A percentile compares a stretch with the other conserved stretches of the same genome.
Conservation (phyloP, 2,797 vertebrate genomes). For the Glossophaga mutica region DNA sequence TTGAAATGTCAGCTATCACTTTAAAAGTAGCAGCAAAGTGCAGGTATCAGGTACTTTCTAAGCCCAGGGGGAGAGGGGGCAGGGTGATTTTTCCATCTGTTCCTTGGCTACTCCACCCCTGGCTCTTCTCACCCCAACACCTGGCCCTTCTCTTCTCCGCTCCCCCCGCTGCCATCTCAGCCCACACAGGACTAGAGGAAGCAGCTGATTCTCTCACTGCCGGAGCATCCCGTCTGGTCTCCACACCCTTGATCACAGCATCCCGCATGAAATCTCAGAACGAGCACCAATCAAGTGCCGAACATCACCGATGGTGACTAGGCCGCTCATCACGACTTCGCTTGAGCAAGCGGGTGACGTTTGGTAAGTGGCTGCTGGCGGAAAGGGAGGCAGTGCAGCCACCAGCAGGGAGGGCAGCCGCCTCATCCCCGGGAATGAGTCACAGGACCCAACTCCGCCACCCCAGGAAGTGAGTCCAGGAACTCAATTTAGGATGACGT, state of each 20-base stretch:
- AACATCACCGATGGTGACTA: accelerated
- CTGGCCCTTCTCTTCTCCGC: not conserved
- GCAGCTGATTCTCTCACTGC: not conserved
- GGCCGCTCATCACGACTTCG: not conserved
- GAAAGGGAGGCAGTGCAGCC: not conserved
- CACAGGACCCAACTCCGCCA: not conserved
- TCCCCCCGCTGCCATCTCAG: not conserved
- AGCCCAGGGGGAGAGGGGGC: not conserved
- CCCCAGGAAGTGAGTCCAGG: not conserved
- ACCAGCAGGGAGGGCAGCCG: not conserved
- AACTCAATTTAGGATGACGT: not conserved
- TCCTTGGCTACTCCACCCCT: too few relatives aligned
- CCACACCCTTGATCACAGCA: not conserved
- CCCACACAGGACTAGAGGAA: not conserved
- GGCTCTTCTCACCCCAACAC: not conserved
- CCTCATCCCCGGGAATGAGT: not conserved
- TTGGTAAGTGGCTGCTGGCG: not conserved
- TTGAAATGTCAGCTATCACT: not conserved
- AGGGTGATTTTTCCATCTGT: not conserved
- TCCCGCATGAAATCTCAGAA: not conserved
- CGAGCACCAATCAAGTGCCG: not conserved
- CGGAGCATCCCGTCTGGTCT: not conserved
- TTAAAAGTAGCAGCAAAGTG: not conserved
- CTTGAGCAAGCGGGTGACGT: not conserved
- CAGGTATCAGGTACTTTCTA: not conserved